Conservation (phyloP, 2,797 vertebrate species). For the Morus bassanus region DNA sequence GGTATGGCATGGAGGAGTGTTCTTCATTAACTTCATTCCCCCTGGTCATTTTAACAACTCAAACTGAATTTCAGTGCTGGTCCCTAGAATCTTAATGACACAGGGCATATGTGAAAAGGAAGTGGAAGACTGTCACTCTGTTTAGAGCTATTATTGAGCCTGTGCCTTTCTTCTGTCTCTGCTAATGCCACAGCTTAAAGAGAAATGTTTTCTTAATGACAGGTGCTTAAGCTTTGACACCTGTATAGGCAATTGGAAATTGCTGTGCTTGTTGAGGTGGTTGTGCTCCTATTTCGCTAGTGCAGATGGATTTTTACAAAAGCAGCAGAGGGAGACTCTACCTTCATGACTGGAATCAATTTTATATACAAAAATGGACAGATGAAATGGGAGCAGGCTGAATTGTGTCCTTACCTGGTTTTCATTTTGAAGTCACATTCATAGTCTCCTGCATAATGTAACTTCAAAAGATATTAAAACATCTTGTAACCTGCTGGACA, state of each 20-base stretch:
- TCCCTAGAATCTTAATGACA: background rate
- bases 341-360: background rate
- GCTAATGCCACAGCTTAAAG: background rate
- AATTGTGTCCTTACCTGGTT: background rate
- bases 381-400: background rate
- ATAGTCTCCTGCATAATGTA: too few relatives aligned
- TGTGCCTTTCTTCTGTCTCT: background rate
- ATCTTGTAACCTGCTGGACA: background rate
- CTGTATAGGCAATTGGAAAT: background rate
- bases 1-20: background rate
- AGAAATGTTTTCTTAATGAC: background rate
- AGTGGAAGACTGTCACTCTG: background rate
- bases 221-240: background rate
- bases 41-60: background rate
- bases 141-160: background rate
- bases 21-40: background rate
- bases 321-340: background rate
- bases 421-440: too few relatives aligned
- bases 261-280: background rate
- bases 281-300: background rate
- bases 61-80: background rate
- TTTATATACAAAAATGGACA: background rate
- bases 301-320: background rate
- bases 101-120: background rate
- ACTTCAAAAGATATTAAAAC: background rate